phyloP scores from a whole-genome alignment of 2,888 invertebrate genomes.

The Sturmia bella region DNA sequence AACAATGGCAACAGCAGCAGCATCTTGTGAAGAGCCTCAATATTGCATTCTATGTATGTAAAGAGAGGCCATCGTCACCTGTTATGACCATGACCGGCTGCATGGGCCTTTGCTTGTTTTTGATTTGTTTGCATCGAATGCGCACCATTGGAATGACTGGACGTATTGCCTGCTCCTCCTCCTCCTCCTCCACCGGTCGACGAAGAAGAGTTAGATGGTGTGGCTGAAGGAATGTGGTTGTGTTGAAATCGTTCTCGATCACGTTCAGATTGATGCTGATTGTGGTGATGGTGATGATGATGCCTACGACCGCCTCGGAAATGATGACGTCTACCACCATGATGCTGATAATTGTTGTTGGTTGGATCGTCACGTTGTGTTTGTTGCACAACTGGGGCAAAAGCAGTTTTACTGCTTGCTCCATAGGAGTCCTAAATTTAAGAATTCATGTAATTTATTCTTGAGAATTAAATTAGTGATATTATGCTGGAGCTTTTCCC shows the following conservation, averaged over 20 bases:
- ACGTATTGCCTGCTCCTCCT: slow-evolving; percentile 45
- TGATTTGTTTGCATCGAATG: slow-evolving; percentile 70
- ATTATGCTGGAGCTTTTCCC: no score
- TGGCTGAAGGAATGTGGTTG: slow-evolving; percentile 69
- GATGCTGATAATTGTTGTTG: slow-evolving; percentile 80
- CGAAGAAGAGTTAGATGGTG: slow-evolving; percentile 31
- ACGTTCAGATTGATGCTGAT: slow-evolving; percentile 75
- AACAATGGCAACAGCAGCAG: slow-evolving; percentile 59
- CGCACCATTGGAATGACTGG: slow-evolving; percentile 70
- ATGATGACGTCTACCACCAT: slow-evolving; percentile 74
- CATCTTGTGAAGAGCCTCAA: slow-evolving; percentile 60
- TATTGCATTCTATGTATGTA: slow-evolving; percentile 64
- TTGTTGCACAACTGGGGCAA: slow-evolving; percentile 77
- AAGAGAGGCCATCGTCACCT: slow-evolving; percentile 80
- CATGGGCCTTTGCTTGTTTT: slow-evolving; percentile 78
- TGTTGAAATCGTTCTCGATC: slow-evolving; percentile 73
- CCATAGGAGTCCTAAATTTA: slow-evolving; percentile 64
- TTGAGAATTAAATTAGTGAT: no score
- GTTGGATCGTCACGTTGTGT: slow-evolving; percentile 78
- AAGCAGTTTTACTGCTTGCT: slow-evolving; percentile 69
- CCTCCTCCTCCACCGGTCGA: slow-evolving; percentile 47
- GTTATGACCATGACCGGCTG: slow-evolving; percentile 76
- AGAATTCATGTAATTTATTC: no score
- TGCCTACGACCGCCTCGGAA: slow-evolving; percentile 74
- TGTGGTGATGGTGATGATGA: slow-evolving; percentile 77